A percentile compares a stretch with the other conserved stretches of the same genome.
phyloP scores from a whole-genome alignment of 1,140 invertebrate genomes.

The Globodera ellingtonae region DNA sequence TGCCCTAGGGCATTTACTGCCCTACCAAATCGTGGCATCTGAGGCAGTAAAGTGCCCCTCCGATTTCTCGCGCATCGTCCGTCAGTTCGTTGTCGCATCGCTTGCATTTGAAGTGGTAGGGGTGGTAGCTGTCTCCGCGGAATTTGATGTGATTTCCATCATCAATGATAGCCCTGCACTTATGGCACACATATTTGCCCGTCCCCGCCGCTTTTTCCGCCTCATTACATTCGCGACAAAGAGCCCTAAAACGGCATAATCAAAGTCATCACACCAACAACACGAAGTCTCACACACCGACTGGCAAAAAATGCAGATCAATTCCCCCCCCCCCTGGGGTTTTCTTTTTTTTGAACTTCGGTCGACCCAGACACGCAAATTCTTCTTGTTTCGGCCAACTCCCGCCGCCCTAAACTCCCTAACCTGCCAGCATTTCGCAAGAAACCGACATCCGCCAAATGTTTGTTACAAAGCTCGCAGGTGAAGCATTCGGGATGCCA shows the following conservation, averaged over 20 bases:
- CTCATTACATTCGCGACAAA: constrained; percentile 96
- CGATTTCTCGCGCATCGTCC: constrained; percentile 88
- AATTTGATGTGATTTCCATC: constrained; percentile 92
- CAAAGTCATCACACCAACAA: no score
- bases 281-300: no score
- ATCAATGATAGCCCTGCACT: constrained; percentile 97
- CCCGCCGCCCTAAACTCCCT: neutral
- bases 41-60: constrained; percentile 92
- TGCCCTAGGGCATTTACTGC: no score
- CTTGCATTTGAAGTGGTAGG: constrained; percentile 97
- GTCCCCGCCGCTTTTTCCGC: constrained; percentile 89
- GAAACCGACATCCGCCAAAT: constrained; percentile 93
- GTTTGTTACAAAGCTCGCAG: constrained; percentile 86
- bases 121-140: constrained; percentile 94
- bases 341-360: neutral
- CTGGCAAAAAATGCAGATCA: no score
- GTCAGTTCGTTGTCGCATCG: constrained; percentile 69
- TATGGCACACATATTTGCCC: constrained; percentile 96
- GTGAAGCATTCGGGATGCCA: constrained; percentile 98
- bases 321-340: no score
- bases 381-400: no score
- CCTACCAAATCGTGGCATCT: constrained; percentile 82
- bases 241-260: constrained; percentile 72
- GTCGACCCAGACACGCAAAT: neutral
- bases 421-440: constrained; percentile 63